These are phyloP conservation scores for Eilema depressum DNA, from an alignment of 2,888 invertebrate species.

Conservation along the genomic window DNA sequence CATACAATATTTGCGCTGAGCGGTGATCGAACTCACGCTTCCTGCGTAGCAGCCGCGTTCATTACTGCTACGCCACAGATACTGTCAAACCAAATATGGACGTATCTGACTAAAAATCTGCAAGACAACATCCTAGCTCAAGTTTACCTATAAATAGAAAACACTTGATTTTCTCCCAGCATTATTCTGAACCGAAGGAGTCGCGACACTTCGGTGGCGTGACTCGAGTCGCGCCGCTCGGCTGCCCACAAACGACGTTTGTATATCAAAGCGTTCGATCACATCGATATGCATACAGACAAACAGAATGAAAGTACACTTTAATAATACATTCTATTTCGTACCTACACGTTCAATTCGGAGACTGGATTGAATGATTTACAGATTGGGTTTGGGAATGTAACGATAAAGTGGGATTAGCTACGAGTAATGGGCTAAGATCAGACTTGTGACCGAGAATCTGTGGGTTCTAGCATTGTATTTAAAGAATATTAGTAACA, in stretches of 20 bases:
- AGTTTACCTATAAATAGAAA: neutral
- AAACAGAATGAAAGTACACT: conserved; percentile 45
- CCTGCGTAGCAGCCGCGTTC: too few species aligned
- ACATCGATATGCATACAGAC: conserved; percentile 47
- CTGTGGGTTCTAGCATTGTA: too few species aligned
- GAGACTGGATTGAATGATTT: conserved; percentile 25
- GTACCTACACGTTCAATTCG: conserved; percentile 20
- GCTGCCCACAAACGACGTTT: conserved; percentile 52
- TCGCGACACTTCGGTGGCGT: conserved; percentile 23
- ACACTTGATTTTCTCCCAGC: conserved; percentile 18
- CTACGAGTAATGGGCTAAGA: too few species aligned
- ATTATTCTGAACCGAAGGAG: conserved; percentile 26
- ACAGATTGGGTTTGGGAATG: neutral
- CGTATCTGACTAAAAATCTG: neutral
- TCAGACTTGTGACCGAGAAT: too few species aligned
- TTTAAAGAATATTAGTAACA: too few species aligned
- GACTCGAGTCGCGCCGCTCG: conserved; percentile 37
- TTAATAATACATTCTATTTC: conserved; percentile 58
- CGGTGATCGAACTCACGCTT: too few species aligned
- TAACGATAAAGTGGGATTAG: neutral
- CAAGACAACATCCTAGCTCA: neutral
- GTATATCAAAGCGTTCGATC: conserved; percentile 51
- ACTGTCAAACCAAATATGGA: too few species aligned
- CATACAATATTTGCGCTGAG: too few species aligned
- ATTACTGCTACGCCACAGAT: too few species aligned